Conservation (phyloP, 2,113 vertebrate genomes). For the Etheostoma spectabile region DNA sequence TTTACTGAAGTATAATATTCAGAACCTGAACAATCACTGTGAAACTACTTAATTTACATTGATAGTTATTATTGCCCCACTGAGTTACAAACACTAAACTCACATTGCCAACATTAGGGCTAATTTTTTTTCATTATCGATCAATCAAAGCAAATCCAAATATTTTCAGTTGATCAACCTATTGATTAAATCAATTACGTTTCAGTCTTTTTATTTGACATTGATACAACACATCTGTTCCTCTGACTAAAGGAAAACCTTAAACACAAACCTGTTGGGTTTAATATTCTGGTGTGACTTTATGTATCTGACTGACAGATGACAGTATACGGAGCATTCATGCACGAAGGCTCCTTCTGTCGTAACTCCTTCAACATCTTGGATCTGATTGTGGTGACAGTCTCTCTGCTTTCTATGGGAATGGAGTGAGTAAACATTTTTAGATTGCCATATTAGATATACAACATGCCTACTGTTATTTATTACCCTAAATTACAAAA, state of each 20-base stretch:
- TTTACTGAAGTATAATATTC: not conserved
- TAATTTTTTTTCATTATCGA: not conserved
- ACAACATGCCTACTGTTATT: not conserved
- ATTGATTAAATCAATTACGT: not conserved
- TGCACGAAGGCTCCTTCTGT: slow-evolving; percentile 97
- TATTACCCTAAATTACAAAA: not conserved
- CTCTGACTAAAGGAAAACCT: not conserved
- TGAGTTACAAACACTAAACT: not conserved
- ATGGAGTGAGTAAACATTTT: slow-evolving; percentile 88
- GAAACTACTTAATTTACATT: not conserved
- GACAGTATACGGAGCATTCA: slow-evolving; percentile 95
- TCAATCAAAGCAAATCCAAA: not conserved
- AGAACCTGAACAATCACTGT: not conserved
- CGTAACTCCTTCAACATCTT: slow-evolving; percentile 98
- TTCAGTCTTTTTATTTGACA: not conserved
- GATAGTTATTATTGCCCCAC: not conserved
- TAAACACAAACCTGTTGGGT: not conserved
- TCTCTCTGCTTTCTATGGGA: slow-evolving; percentile 96
- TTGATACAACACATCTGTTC: not conserved
- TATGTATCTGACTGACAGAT: slow-evolving; percentile 85
- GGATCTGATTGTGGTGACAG: slow-evolving; percentile 94
- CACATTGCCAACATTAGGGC: too few relatives aligned
- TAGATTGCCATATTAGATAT: not conserved
- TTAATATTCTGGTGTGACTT: slow-evolving; percentile 8
- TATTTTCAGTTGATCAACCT: too few relatives aligned